phyloP scores from a whole-genome alignment of 2,797 vertebrate species.

The Sebastiscus tertius region DNA sequence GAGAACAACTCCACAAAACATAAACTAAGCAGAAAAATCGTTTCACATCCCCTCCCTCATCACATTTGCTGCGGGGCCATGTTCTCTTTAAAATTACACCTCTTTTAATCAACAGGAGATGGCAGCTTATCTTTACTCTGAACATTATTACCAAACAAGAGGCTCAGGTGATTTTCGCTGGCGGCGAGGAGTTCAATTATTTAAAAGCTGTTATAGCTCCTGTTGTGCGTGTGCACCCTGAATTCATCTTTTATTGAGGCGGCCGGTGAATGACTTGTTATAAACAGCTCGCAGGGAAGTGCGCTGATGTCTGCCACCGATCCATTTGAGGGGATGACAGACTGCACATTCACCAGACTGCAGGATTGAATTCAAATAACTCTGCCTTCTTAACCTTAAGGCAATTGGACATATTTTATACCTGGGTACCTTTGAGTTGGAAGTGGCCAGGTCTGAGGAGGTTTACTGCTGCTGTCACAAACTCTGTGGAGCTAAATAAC shows the following conservation, averaged over 20 bases:
- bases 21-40: conserved; percentile 24
- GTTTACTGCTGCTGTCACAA: not conserved
- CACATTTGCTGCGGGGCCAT: not conserved
- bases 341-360: not conserved
- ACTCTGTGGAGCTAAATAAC: not conserved
- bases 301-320: conserved; percentile 11
- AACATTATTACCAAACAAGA: conserved; percentile 38
- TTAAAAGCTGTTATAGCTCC: conserved; percentile 54
- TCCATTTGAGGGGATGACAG: conserved; percentile 27
- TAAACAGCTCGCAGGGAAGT: conserved; percentile 36
- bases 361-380: conserved; percentile 1
- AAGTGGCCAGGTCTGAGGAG: not conserved
- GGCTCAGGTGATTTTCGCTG: conserved; percentile 25
- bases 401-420: not conserved
- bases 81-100: conserved; percentile 24
- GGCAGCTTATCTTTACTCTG: conserved; percentile 45
- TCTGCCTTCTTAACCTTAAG: not conserved
- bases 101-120: conserved; percentile 43
- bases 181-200: conserved; percentile 55
- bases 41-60: conserved; percentile 4
- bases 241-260: conserved; percentile 50
- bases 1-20: conserved; percentile 2
- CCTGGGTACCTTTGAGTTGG: not conserved
- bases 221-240: conserved; percentile 24
- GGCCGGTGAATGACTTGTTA: conserved; percentile 38